Base-by-base conservation (phyloP, 2,888 invertebrate genomes). In the Myathropa florea region DNA sequence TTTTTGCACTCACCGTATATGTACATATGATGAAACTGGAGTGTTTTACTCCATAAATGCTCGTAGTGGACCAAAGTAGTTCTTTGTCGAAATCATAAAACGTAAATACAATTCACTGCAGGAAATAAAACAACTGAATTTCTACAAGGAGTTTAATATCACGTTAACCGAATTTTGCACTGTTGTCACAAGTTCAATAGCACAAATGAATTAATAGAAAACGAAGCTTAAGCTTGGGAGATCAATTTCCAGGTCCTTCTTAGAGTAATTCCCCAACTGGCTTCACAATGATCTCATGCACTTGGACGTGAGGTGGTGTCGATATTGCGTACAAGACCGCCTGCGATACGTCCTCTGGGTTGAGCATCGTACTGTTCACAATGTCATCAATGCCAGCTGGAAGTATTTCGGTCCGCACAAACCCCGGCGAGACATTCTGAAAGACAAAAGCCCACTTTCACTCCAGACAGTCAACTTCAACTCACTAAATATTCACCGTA, bases 241-340 rank as follows among this genome's bases (percentile, higher is more conserved):
- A n/a, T n/a, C n/a, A n/a, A n/a, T n/a, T n/a, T n/a, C 33, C 2
- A n/a, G 12, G 6, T n/a, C 39, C 61, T 23, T 90, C 88, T 46
- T 7, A 46, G 18, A 46, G 18, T 2, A 18, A 46, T 2, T 92
- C 92, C 3, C 91, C 91, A 67, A 91, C 89, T 4, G 91, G 91
- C 76, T 91, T 91, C n/a, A 92, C 91, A 28, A 89, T 91, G 10
- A 92, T 88, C 39, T 92, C 92, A 67, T 92, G 91, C 14, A 92
- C 89, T 88, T 92, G 92, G 4, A 92, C 91, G 77, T 91, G 91
- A 4, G 90, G 81, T 0, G 92, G 92, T 3, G 91, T 92, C 2
- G 89, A 88, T 55, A 92, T 89, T 12, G 90, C 88, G 90, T 91
- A 92, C 12, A 92, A 81, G 2, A 92, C 89, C 3, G 92, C 92